These are phyloP conservation scores for Chymomyza costata DNA, from an alignment of 1,140 invertebrate genomes.

Conservation along the genomic window DNA sequence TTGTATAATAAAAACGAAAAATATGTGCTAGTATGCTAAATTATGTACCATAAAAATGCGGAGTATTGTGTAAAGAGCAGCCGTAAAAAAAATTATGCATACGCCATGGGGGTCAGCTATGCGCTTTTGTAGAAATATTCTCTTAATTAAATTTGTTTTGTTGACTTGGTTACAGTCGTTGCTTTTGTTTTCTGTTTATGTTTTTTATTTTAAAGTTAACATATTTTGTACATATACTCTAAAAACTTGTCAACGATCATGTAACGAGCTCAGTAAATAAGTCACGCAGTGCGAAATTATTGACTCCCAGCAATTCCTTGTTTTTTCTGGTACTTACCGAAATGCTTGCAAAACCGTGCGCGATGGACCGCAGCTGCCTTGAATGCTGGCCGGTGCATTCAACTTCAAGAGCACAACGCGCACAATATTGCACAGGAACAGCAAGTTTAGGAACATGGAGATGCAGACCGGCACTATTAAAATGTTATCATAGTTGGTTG, in stretches of 20 bases:
- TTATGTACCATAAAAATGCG: slow-evolving; percentile 27
- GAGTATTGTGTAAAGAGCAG: neutral
- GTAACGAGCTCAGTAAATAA: no score
- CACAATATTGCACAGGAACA: slow-evolving; percentile 95
- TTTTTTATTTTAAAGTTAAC: neutral
- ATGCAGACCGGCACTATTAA: slow-evolving; percentile 86
- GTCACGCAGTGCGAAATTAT: no score
- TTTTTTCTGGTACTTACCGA: slow-evolving; percentile 77
- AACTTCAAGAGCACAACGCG: slow-evolving; percentile 93
- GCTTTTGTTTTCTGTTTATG: neutral
- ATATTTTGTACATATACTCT: no score
- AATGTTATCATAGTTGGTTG: slow-evolving; percentile 82
- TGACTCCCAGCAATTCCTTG: no score
- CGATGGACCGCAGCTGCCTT: slow-evolving; percentile 78
- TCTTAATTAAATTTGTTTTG: slow-evolving; percentile 34
- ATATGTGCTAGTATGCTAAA: neutral
- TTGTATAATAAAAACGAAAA: neutral
- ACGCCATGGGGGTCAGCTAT: slow-evolving; percentile 39
- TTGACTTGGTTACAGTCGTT: neutral
- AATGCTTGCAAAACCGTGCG: slow-evolving; percentile 86
- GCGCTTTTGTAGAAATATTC: slow-evolving; percentile 7
- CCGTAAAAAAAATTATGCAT: slow-evolving; percentile 58
- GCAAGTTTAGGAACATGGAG: slow-evolving; percentile 88
- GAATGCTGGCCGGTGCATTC: slow-evolving; percentile 80
- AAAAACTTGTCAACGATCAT: no score